Base-by-base conservation (phyloP, 2,113 vertebrate genomes). In the Silurus asotus region DNA sequence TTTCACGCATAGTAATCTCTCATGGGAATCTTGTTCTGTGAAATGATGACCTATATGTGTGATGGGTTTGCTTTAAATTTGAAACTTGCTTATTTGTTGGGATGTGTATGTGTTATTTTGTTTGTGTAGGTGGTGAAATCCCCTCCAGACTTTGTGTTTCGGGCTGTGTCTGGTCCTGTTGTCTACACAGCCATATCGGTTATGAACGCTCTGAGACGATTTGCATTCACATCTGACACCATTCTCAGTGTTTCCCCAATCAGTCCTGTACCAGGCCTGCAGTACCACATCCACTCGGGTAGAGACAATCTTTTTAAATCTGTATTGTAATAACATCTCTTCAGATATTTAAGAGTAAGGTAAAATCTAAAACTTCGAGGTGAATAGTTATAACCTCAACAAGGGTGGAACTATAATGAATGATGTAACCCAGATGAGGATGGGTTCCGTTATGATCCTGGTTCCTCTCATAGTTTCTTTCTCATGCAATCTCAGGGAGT, bases 221-320 rank as follows among this genome's bases (percentile, higher is more conserved):
- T 94, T 94, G n/a, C 90, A 58, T 49, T 93, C 92, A 61, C 93
- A 0, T 90, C 92, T 8, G 96, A 95, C 72, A 72, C 94, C 76
- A 96, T 98, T 89, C 91, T 97, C 84, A 96, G 96, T 2, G 88
- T 97, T 84, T 95, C 94, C 76, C 95, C 96, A 5, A 95, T 94
- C 88, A 95, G 95, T 90, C 88, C 92, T 13, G 93, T 92, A 78
- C 96, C 97, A 4, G 95, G 96, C 87, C 89, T 88, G 88, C 96
- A 95, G 90, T 97, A 96, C 92, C 96, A 97, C 37, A 95, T 98
- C 84, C 97, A 98, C 90, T 97, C 98, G 90, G 97, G 98, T 99
- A 93, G 93, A 94, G 72, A n/a, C 5, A n/a, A 37, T 37, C 37
- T 37, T 37, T 37, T 37, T 37, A 37, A 37, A 37, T 37, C 37